Evolutionary conservation across 2,113 vertebrate species (phyloP).

Genomic region (Plectropomus leopardus): DNA sequence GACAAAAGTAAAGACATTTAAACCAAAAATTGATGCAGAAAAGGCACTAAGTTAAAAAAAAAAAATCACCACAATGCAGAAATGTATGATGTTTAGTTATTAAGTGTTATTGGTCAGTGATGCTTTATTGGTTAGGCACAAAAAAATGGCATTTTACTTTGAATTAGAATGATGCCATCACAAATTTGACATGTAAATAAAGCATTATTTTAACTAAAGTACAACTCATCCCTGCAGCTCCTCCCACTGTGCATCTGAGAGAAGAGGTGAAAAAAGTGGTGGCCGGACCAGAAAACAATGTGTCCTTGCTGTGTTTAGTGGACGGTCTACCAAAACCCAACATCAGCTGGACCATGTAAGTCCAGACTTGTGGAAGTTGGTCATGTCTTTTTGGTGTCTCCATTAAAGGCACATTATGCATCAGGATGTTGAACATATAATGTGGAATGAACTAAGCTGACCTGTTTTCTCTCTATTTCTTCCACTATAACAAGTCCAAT

Average conservation of each 20-base stretch:
- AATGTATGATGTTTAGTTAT: no score
- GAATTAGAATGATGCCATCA: not conserved
- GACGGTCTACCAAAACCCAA: constrained; percentile 76
- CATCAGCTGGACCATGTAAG: constrained; percentile 83
- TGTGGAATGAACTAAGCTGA: not conserved
- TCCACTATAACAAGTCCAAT: no score
- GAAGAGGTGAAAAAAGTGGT: constrained; percentile 66
- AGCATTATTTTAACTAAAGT: not conserved
- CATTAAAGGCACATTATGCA: not conserved
- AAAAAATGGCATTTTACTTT: not conserved
- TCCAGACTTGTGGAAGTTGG: not conserved
- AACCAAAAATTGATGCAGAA: no score
- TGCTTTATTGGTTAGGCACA: not conserved
- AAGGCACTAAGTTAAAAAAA: not conserved
- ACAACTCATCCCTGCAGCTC: constrained; percentile 60
- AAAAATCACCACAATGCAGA: no score
- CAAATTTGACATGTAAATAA: not conserved
- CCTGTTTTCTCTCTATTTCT: no score
- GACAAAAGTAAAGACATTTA: no score
- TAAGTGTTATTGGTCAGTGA: not conserved
- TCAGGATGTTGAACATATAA: not conserved
- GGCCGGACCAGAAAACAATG: constrained; percentile 77
- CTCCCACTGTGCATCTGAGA: constrained; percentile 66
- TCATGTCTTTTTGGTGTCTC: not conserved
- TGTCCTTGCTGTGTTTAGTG: constrained; percentile 80